These are phyloP conservation scores for Neria commutata DNA, from an alignment of 2,888 invertebrate species.

Conservation along the genomic window DNA sequence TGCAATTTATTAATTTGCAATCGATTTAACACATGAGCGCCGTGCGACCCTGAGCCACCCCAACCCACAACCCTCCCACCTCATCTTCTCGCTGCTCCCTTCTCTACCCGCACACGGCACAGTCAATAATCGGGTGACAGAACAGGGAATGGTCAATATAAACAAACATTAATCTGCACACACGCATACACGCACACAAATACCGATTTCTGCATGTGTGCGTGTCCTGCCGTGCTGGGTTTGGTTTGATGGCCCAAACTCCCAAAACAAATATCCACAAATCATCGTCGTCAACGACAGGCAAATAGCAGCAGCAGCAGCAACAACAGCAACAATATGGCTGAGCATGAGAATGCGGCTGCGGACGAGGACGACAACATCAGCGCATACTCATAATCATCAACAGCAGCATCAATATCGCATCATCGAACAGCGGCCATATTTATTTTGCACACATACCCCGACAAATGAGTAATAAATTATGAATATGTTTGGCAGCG, in stretches of 20 bases:
- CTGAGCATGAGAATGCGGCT: not conserved
- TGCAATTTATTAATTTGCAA: conserved; percentile 5
- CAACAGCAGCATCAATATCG: conserved; percentile 6
- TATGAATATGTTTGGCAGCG: not conserved
- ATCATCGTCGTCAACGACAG: not conserved
- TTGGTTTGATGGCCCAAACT: conserved; percentile 3
- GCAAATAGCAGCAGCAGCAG: not conserved
- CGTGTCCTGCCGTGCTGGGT: not conserved
- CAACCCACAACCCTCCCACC: no score
- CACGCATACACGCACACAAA: no score
- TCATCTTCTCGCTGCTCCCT: no score
- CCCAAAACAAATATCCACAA: conserved; percentile 3
- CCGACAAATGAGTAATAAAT: not conserved
- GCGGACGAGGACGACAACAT: conserved; percentile 3
- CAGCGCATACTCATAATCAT: not conserved
- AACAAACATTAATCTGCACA: no score
- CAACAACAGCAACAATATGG: not conserved
- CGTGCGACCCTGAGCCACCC: no score
- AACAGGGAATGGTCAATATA: no score
- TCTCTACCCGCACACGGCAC: no score
- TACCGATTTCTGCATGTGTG: not conserved
- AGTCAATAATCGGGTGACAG: no score
- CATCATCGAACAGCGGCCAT: not conserved
- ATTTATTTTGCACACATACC: not conserved
- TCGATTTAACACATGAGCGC: not conserved